Conservation (phyloP, 2,113 vertebrate genomes). For the Megatriorchis doriae region DNA sequence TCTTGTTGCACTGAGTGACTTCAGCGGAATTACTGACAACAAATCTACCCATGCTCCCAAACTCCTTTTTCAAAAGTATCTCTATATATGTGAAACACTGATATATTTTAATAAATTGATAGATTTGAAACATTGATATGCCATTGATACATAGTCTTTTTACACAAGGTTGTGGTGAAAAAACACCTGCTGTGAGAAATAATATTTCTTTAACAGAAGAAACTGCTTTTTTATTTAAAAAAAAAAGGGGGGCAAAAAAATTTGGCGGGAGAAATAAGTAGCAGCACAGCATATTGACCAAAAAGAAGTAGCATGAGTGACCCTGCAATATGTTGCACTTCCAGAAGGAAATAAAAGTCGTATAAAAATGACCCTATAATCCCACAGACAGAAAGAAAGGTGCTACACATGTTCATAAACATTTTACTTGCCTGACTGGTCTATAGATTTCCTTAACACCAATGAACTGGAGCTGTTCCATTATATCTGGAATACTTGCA, state of each 20-base stretch:
- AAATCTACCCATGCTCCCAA: not conserved
- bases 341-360: not conserved
- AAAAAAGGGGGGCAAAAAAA: not conserved
- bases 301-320: not conserved
- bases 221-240: not conserved
- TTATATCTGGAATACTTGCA: constrained; percentile 87
- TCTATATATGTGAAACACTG: not conserved
- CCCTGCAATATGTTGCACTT: not conserved
- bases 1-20: not conserved
- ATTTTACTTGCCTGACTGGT: constrained; percentile 78
- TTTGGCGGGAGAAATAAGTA: not conserved
- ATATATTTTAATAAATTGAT: not conserved
- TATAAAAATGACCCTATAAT: not conserved
- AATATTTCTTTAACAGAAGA: not conserved
- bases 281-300: not conserved
- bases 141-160: not conserved
- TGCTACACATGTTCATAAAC: not conserved
- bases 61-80: not conserved
- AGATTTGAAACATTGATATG: not conserved
- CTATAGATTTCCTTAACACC: constrained; percentile 86
- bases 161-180: not conserved
- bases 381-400: not conserved
- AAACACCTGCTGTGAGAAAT: not conserved
- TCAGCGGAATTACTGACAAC: not conserved
- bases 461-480: constrained; percentile 85